These are phyloP conservation scores for Penaeus indicus DNA, from an alignment of 1,140 invertebrate genomes.

Conservation along the genomic window DNA sequence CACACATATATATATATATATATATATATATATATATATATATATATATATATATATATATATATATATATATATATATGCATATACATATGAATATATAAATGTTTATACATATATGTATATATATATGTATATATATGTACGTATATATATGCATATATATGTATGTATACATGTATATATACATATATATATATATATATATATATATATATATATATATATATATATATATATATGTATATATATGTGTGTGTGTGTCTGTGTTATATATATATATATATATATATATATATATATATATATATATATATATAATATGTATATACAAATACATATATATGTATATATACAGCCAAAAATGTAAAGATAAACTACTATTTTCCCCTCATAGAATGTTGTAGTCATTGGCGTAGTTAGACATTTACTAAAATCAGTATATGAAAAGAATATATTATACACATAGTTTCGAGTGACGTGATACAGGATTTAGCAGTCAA, in stretches of 20 bases:
- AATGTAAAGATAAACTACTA: neutral
- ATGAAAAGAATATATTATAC: too few relatives aligned
- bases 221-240: slow-evolving; percentile 5
- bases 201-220: neutral
- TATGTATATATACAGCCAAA: neutral
- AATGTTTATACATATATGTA: neutral
- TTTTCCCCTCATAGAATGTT: too few relatives aligned
- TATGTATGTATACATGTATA: slow-evolving; percentile 17
- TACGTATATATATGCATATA: slow-evolving; percentile 7
- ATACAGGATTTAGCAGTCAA: too few relatives aligned
- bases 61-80: too few relatives aligned
- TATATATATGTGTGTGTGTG: slow-evolving; percentile 3
- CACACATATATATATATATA: neutral
- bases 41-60: slow-evolving; percentile 9
- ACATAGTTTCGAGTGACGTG: too few relatives aligned
- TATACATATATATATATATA: neutral
- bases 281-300: slow-evolving; percentile 9
- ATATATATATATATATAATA: neutral
- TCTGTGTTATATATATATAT: neutral
- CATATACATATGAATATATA: neutral
- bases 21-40: slow-evolving; percentile 17
- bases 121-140: slow-evolving; percentile 22
- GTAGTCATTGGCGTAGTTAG: too few relatives aligned
- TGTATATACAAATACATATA: neutral
- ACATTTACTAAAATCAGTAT: too few relatives aligned